phyloP scores from a whole-genome alignment of 2,113 vertebrate genomes.

The Platysternon megacephalum region DNA sequence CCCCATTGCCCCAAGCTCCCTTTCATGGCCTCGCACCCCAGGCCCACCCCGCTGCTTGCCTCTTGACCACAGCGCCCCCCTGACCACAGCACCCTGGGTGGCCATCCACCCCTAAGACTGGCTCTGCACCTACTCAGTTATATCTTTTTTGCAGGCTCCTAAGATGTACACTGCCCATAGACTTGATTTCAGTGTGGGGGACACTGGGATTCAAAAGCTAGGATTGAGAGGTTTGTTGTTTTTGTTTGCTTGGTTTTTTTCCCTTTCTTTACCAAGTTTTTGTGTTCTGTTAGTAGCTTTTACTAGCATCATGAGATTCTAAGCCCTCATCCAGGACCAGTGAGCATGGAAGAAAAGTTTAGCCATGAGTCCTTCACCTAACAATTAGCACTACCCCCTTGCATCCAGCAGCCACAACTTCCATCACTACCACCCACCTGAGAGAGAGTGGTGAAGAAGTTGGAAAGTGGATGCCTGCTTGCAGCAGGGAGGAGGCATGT shows the following conservation, averaged over 20 bases:
- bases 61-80: background rate
- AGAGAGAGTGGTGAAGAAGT: background rate
- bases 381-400: background rate
- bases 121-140: background rate
- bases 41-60: background rate
- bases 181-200: fast-evolving
- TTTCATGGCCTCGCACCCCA: background rate
- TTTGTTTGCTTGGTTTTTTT: too few species aligned
- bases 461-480: background rate
- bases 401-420: background rate
- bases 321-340: fast-evolving
- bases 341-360: background rate
- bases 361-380: background rate
- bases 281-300: background rate
- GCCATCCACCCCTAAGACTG: background rate
- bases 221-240: background rate
- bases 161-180: background rate
- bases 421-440: background rate
- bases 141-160: background rate
- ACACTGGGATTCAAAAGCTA: background rate
- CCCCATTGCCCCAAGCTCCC: background rate
- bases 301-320: background rate
- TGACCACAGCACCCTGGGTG: background rate
- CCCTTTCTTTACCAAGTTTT: background rate
- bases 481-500: fast-evolving